Evolutionary conservation across 1,140 invertebrate genomes (phyloP).

Genomic region (Hylaeus anthracinus): DNA sequence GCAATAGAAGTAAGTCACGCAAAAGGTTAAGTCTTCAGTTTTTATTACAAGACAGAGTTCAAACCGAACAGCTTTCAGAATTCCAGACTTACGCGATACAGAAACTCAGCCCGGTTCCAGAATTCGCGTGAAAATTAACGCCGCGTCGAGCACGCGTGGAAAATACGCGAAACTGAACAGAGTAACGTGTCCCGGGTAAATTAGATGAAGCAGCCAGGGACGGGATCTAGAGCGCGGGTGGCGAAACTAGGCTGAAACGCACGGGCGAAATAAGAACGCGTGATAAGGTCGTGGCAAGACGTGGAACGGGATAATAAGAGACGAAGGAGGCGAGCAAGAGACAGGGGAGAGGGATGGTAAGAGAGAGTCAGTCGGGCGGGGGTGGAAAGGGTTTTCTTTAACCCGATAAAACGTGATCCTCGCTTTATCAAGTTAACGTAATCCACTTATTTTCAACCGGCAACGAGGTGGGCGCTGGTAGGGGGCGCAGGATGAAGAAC

Average conservation of each 20-base stretch:
- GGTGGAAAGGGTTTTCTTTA: conserved; percentile 59
- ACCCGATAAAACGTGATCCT: conserved; percentile 63
- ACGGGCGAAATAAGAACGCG: conserved; percentile 11
- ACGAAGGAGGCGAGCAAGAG: neutral
- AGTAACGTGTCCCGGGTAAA: neutral
- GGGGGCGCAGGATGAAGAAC: conserved; percentile 17
- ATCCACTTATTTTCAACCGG: conserved; percentile 62
- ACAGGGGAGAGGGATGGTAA: neutral
- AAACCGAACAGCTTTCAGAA: too few relatives aligned
- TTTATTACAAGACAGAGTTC: too few relatives aligned
- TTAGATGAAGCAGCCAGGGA: conserved; percentile 18
- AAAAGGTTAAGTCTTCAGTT: too few relatives aligned
- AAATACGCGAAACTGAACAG: neutral
- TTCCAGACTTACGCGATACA: too few relatives aligned
- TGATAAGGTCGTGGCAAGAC: neutral
- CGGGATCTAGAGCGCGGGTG: neutral
- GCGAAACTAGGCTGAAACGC: conserved; percentile 4
- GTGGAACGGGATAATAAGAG: neutral
- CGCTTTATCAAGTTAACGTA: conserved; percentile 61
- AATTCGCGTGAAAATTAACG: conserved; percentile 22
- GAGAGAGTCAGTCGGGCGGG: neutral
- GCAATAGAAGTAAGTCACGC: too few relatives aligned
- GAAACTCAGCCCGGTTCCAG: neutral
- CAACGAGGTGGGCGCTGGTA: conserved; percentile 9
- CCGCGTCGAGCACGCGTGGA: neutral